Conservation (phyloP, 2,888 invertebrate genomes). For the Crepidodera aurea region DNA sequence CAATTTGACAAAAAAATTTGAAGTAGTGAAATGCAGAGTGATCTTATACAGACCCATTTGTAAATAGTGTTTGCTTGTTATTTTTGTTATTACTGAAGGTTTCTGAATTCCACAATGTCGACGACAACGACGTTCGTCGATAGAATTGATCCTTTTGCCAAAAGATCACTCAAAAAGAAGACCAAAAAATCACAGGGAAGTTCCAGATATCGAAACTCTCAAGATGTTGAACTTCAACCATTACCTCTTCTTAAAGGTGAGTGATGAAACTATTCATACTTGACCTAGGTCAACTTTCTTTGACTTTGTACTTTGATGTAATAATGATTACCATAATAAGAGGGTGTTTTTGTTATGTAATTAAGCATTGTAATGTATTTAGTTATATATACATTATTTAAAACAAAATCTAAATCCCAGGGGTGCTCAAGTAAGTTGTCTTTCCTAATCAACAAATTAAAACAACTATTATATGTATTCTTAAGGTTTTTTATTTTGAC, state of each 20-base stretch:
- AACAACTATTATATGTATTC: too few species aligned
- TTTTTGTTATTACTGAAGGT: slow-evolving; percentile 37
- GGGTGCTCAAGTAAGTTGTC: too few species aligned
- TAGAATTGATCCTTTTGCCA: slow-evolving; percentile 99
- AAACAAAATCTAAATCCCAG: too few species aligned
- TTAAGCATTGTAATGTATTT: too few species aligned
- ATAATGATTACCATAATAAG: slow-evolving; percentile 7
- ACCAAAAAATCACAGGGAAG: slow-evolving; percentile 99
- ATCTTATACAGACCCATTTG: slow-evolving; percentile 49
- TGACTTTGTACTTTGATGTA: slow-evolving; percentile 19
- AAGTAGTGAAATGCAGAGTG: slow-evolving; percentile 57
- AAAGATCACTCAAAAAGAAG: slow-evolving; percentile 97
- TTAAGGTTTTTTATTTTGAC: too few species aligned
- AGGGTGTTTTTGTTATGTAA: slow-evolving; percentile 13
- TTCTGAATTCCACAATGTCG: slow-evolving; percentile 70
- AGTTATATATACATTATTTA: too few species aligned
- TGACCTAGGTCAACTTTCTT: slow-evolving; percentile 19
- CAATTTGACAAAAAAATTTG: slow-evolving; percentile 53
- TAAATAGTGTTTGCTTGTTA: slow-evolving; percentile 49
- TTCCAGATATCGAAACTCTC: slow-evolving; percentile 97
- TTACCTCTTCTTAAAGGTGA: slow-evolving; percentile 97
- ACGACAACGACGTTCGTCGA: slow-evolving; percentile 91
- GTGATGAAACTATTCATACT: slow-evolving; percentile 46
- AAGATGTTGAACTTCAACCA: slow-evolving; percentile 96
- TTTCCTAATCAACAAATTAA: too few species aligned